These are phyloP conservation scores for Macropis europaea DNA, from an alignment of 2,888 invertebrate genomes.

Conservation along the genomic window DNA sequence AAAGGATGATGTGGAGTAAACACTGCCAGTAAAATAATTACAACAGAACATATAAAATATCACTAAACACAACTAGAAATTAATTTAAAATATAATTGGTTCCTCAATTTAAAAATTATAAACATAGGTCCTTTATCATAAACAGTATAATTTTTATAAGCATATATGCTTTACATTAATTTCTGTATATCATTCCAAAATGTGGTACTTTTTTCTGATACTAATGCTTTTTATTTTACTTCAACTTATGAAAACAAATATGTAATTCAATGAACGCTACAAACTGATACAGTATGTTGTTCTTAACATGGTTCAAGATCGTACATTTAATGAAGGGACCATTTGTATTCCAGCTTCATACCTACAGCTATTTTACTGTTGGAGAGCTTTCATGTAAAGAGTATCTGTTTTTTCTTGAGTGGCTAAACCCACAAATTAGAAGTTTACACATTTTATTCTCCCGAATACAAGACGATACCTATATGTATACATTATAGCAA, in stretches of 20 bases:
- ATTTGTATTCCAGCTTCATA: slow-evolving; percentile 42
- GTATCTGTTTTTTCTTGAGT: slow-evolving; percentile 3
- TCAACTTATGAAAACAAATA: slow-evolving; percentile 12
- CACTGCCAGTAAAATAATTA: slow-evolving; percentile 55
- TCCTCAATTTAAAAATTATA: slow-evolving; percentile 9
- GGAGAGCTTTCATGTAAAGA: slow-evolving; percentile 16
- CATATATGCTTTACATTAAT: slow-evolving; percentile 41
- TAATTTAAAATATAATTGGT: slow-evolving; percentile 12
- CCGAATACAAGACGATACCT: slow-evolving; percentile 51
- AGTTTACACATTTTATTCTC: slow-evolving; percentile 27
- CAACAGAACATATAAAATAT: slow-evolving; percentile 27
- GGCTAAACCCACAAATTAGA: slow-evolving; percentile 8
- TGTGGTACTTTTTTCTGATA: slow-evolving; percentile 20
- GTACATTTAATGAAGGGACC: slow-evolving; percentile 56
- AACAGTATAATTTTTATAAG: slow-evolving; percentile 30
- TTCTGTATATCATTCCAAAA: slow-evolving; percentile 54
- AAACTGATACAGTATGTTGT: slow-evolving; percentile 21
- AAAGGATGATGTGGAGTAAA: slow-evolving; percentile 59
- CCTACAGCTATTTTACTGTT: slow-evolving; percentile 28
- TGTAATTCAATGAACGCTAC: slow-evolving; percentile 16
- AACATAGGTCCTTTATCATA: slow-evolving; percentile 18
- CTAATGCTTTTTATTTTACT: slow-evolving; percentile 39
- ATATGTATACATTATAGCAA: slow-evolving; percentile 10
- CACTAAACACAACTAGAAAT: slow-evolving; percentile 7
- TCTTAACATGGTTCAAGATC: slow-evolving; percentile 36